Evolutionary conservation across 2,888 invertebrate genomes (phyloP), one percentile per base, ranked within the genome.

Genomic region (Agrotis segetum): DNA sequence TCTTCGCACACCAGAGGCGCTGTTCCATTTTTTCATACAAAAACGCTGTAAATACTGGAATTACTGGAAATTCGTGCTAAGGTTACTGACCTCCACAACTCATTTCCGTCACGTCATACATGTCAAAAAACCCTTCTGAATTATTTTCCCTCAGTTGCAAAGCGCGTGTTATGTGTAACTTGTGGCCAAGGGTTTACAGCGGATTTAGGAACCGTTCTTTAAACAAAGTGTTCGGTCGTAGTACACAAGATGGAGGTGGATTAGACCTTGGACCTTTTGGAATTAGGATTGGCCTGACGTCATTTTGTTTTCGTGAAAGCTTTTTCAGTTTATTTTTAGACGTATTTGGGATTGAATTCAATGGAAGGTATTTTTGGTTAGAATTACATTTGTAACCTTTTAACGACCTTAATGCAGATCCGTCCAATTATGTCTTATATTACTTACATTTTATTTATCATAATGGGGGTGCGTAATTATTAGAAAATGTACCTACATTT

Each of bases 311-410:
- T 60, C 11, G n/a, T 65, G n/a, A 64, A 50, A 58, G 61, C 19
- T 58, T 61, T 60, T 77, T 1, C 40, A 29, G 40, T 74, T 63
- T 77, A 64, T 79, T 79, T 79, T 79, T 75, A 49, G 53, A 58
- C 40, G 19, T 46, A 49, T 52, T 58, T 40, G 56, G 21, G 19
- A 70, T 24, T 58, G 6, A 21, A 29, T 70, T 77, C 16, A 16
- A 14, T 47, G 40, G 21, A 58, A 47, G 40, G 50, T 56, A 44
- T 47, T 53, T 53, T 74, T 53, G 24, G 40, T 19, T 7, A 17
- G 40, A 74, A 40, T 47, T 53, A 24, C 4, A 53, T 53, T 47
- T 47, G 53, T 14, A 46, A 34, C 56, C 56, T 56, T 56, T 34
- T 56, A 34, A 34, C 14, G 56, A 34, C n/a, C 40, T 3, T 40